A percentile compares a stretch with the other conserved stretches of the same genome.
phyloP scores from a whole-genome alignment of 2,888 invertebrate species.

The Cordilura impudica region DNA sequence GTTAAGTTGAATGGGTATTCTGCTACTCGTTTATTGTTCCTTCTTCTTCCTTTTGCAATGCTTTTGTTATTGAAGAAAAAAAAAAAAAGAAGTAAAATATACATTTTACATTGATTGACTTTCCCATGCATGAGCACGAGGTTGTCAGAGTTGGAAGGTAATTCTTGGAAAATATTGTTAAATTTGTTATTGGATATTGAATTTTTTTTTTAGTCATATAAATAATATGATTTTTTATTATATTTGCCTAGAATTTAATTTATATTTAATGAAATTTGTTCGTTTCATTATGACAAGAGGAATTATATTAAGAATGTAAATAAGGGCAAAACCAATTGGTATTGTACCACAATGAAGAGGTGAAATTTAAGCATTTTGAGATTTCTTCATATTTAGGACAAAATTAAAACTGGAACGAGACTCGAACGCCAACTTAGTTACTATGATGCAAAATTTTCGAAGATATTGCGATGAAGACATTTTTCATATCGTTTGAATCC shows the following conservation, averaged over 20 bases:
- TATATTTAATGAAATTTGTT: neutral
- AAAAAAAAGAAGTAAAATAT: neutral
- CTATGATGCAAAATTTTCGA: no score
- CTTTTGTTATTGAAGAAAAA: constrained; percentile 14
- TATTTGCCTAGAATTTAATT: neutral
- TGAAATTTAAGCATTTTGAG: no score
- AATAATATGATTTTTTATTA: neutral
- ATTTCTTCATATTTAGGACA: no score
- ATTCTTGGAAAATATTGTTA: constrained; percentile 2
- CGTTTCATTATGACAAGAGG: no score
- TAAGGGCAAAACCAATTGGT: no score
- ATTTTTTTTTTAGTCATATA: constrained; percentile 9
- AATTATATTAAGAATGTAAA: no score
- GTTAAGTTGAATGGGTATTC: constrained; percentile 42
- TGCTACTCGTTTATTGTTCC: neutral
- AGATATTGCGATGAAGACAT: no score
- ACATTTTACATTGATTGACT: constrained; percentile 41
- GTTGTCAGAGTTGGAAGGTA: neutral
- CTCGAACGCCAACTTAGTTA: no score
- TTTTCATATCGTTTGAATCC: no score
- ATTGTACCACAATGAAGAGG: no score
- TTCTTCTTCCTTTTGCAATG: neutral
- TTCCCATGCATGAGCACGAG: neutral
- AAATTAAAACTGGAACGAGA: no score
- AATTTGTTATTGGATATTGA: constrained; percentile 4